These are phyloP conservation scores for Shinisaurus crocodilurus DNA, from an alignment of 2,113 vertebrate species.

Conservation along the genomic window DNA sequence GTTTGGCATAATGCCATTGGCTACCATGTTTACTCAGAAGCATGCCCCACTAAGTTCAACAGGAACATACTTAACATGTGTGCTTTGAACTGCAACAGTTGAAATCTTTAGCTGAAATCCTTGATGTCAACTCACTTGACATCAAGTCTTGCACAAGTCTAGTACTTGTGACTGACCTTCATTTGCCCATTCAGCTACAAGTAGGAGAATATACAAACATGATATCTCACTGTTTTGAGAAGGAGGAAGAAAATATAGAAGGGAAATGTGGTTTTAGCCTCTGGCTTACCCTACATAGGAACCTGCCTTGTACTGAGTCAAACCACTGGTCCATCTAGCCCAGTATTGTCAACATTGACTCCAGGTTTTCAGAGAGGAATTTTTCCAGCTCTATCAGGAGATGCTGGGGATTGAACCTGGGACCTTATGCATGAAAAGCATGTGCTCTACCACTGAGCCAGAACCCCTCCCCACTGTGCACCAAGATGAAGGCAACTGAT, in stretches of 20 bases:
- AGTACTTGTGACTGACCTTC: background rate
- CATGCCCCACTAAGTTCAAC: background rate
- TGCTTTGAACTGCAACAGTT: background rate
- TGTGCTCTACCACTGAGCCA: too few relatives aligned
- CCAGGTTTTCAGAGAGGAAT: too few relatives aligned
- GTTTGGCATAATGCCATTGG: slow-evolving; percentile 42
- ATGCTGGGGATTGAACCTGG: too few relatives aligned
- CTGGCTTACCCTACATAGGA: background rate
- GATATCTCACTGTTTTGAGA: background rate
- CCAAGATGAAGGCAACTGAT: background rate
- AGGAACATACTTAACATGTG: background rate
- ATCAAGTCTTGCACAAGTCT: too few relatives aligned
- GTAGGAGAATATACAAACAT: background rate
- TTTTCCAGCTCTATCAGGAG: too few relatives aligned
- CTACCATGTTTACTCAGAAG: background rate
- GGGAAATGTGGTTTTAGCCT: background rate
- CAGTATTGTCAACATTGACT: too few relatives aligned
- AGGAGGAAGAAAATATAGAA: background rate
- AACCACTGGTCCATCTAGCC: too few relatives aligned
- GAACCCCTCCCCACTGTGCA: background rate
- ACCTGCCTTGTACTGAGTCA: too few relatives aligned
- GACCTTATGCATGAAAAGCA: too few relatives aligned
- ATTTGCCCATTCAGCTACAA: background rate
- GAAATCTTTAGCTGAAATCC: too few relatives aligned
- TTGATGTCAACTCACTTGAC: too few relatives aligned